A percentile compares a stretch with the other conserved stretches of the same genome.
phyloP scores from a whole-genome alignment of 1,140 invertebrate species.

The Diorhabda sublineata region DNA sequence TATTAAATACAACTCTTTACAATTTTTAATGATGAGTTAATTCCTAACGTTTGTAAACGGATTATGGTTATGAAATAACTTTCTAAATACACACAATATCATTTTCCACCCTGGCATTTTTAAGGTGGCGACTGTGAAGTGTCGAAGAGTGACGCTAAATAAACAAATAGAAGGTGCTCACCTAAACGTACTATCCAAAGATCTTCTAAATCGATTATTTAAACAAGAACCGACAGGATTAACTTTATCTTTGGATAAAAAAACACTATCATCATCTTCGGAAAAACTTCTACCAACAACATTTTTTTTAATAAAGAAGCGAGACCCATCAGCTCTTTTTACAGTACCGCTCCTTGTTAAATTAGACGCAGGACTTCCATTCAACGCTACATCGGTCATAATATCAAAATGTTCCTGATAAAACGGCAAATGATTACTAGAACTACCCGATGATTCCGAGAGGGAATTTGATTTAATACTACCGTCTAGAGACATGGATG shows the following conservation, averaged over 20 bases:
- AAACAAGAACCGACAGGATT: conserved; percentile 7
- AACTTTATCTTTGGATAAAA: conserved; percentile 4
- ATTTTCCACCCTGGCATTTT: no score
- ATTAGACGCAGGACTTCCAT: conserved; percentile 27
- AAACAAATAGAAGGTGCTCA: conserved; percentile 19
- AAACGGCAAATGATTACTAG: conserved; percentile 34
- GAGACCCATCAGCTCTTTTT: conserved; percentile 23
- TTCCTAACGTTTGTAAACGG: no score
- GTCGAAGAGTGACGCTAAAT: background rate
- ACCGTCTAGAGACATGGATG: conserved; percentile 31
- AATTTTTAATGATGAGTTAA: no score
- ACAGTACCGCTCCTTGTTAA: conserved; percentile 38
- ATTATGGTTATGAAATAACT: no score
- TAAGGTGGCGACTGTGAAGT: no score
- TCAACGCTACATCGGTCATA: conserved; percentile 29
- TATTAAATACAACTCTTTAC: no score
- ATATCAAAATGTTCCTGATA: conserved; percentile 30
- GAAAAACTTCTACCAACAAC: background rate
- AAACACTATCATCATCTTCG: background rate
- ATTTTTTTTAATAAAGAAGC: conserved; percentile 8
- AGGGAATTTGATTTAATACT: conserved; percentile 33
- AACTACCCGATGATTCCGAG: conserved; percentile 40
- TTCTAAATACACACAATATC: no score
- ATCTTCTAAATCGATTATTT: conserved; percentile 31
- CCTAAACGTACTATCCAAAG: conserved; percentile 36